Evolutionary conservation across 2,888 invertebrate species (phyloP).

Genomic region (Caenorhabditis afra): DNA sequence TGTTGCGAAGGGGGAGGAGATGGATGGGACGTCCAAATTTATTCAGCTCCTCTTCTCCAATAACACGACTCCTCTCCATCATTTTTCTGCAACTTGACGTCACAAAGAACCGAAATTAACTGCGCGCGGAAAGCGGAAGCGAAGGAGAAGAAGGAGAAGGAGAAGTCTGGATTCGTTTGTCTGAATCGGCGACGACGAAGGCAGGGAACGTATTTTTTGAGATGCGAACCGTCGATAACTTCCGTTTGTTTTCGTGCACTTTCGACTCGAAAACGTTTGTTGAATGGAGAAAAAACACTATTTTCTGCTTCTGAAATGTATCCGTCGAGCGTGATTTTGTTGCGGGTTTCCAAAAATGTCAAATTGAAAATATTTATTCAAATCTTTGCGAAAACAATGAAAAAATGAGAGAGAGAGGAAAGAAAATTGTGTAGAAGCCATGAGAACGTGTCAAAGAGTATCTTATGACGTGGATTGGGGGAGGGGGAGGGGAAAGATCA

Average conservation of each 20-base stretch:
- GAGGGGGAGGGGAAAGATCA: no score
- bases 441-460: no score
- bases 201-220: neutral
- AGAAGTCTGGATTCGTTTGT: neutral
- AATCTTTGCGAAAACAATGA: no score
- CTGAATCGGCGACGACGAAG: neutral
- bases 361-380: no score
- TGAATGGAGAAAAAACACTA: neutral
- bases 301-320: neutral
- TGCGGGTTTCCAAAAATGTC: no score
- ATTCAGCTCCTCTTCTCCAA: slow-evolving; percentile 35
- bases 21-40: slow-evolving; percentile 19
- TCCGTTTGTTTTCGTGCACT: neutral
- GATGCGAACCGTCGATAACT: neutral
- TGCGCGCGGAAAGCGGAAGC: neutral
- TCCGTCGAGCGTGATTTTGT: no score
- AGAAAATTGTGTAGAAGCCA: no score
- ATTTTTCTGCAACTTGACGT: slow-evolving; percentile 34
- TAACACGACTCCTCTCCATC: slow-evolving; percentile 15
- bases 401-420: no score
- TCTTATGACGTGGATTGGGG: no score
- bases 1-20: slow-evolving; percentile 18
- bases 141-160: slow-evolving; percentile 6
- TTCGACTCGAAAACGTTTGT: slow-evolving; percentile 3
- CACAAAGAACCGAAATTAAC: slow-evolving; percentile 26